Percentiles rank a stretch among this genome's conserved stretches.
Evolutionary conservation across 1,140 invertebrate genomes (phyloP).

Genomic region (Coboldia fuscipes): DNA sequence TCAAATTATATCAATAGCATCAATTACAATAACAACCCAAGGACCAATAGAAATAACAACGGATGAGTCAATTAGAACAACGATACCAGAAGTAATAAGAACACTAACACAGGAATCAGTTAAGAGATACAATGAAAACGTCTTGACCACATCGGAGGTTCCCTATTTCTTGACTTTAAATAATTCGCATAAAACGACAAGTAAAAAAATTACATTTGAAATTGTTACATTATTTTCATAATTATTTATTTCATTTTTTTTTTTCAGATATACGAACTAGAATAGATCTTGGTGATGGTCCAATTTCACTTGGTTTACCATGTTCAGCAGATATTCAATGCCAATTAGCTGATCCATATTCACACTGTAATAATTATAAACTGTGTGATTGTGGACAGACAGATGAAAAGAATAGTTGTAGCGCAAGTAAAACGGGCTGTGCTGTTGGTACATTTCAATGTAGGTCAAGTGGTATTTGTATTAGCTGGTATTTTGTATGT

Average conservation of each 20-base stretch:
- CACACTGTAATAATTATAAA: conserved; percentile 46
- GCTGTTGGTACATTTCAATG: conserved; percentile 66
- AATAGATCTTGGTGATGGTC: conserved; percentile 26
- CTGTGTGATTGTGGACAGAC: conserved; percentile 52
- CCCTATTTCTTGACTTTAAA: too few species aligned
- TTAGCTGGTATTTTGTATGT: conserved; percentile 81
- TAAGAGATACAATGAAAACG: too few species aligned
- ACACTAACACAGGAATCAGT: too few species aligned
- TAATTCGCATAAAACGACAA: too few species aligned
- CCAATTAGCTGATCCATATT: conserved; percentile 50
- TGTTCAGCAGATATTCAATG: conserved; percentile 61
- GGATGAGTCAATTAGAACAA: too few species aligned
- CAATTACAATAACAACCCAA: too few species aligned
- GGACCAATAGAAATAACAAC: too few species aligned
- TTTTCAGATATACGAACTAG: conserved; percentile 17
- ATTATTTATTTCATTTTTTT: conserved; percentile 3
- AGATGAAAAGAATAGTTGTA: conserved; percentile 33
- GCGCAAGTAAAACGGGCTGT: conserved; percentile 49
- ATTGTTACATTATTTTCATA: background rate
- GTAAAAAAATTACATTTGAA: too few species aligned
- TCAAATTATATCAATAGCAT: too few species aligned
- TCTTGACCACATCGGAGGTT: too few species aligned
- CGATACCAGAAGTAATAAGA: too few species aligned
- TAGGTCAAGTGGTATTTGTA: conserved; percentile 59
- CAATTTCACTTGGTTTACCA: conserved; percentile 50